Evolutionary conservation across 2,888 invertebrate genomes (phyloP).

Genomic region (Dendrolimus houi): DNA sequence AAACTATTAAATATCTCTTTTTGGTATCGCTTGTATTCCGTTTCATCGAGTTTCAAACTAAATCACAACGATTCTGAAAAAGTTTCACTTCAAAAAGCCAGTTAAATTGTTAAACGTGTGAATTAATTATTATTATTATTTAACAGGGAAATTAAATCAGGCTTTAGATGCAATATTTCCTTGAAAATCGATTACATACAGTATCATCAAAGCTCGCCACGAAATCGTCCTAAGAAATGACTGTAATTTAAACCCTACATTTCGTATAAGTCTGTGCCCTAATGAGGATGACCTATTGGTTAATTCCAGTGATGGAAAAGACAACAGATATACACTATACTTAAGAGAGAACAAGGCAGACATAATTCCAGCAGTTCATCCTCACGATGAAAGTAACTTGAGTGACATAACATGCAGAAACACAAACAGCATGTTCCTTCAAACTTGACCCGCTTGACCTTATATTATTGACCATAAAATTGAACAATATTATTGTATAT

Average conservation of each 20-base stretch:
- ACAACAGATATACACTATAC: background rate
- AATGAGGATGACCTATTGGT: background rate
- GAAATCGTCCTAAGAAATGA: background rate
- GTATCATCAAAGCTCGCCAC: background rate
- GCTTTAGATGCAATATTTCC: too few relatives aligned
- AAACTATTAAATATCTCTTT: too few relatives aligned
- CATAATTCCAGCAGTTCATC: constrained; percentile 8
- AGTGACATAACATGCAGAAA: background rate
- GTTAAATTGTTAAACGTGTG: too few relatives aligned
- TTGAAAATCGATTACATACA: too few relatives aligned
- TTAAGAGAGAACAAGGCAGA: background rate
- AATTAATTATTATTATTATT: too few relatives aligned
- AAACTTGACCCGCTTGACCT: constrained; percentile 3
- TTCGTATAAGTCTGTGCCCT: background rate
- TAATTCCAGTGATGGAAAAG: background rate
- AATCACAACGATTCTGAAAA: too few relatives aligned
- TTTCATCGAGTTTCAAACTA: too few relatives aligned
- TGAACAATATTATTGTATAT: background rate
- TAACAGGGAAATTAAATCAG: too few relatives aligned
- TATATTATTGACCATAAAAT: constrained; percentile 1
- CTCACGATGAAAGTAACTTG: constrained; percentile 4
- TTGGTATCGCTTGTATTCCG: too few relatives aligned
- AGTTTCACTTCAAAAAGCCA: too few relatives aligned
- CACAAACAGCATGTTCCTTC: constrained; percentile 1
- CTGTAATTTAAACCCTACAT: background rate